Base-by-base conservation (phyloP, 92 coral and sea anemone species). In the Epizoanthus ramosus region DNA sequence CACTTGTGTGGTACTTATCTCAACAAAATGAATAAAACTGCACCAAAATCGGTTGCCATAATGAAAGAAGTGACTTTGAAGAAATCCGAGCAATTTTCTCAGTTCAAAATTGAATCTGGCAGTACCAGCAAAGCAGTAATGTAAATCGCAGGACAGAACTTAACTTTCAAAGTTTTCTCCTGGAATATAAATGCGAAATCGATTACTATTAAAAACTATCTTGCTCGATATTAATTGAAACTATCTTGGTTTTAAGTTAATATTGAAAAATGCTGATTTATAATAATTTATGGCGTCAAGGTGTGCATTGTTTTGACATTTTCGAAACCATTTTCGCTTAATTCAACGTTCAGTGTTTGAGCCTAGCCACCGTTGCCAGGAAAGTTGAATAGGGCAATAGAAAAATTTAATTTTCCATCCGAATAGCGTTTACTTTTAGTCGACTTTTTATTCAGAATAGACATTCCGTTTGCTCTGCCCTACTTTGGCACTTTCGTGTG, bases 361-460 rank as follows among this genome's bases (percentile, higher is more conserved):
- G 8, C 25, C 57, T n/a, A 6, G 19, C 14, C 39, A 28, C 31
- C 57, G 82, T 77, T 77, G 82, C 82, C 82, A 19, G 71, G 70
- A 43, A 61, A 58, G 63, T 24, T 61, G 23, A 61, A 41, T 37
- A 13, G 65, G 58, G 28, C 70, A 21, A 10, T 39, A 57, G 19
- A 77, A 77, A 43, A 77, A 77, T 77, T 61, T 77, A 61, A 77
- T 77, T 77, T 60, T 31, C 22, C 60, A 60, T 76, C 69, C 61
- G 70, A 76, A 76, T 56, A 76, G 35, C 57, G 57, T 76, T 76
- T 77, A 37, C 65, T 60, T 77, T 35, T 16, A 37, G 31, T 77
- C 22, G 39, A 43, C 56, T 23, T 17, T 60, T 77, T 57, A 43
- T 22, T 77, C 82, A 77, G 41, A 67, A 67, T 14, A 66, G 3